phyloP scores from a whole-genome alignment of 2,888 invertebrate species.

The Leptopterna dolabrata region DNA sequence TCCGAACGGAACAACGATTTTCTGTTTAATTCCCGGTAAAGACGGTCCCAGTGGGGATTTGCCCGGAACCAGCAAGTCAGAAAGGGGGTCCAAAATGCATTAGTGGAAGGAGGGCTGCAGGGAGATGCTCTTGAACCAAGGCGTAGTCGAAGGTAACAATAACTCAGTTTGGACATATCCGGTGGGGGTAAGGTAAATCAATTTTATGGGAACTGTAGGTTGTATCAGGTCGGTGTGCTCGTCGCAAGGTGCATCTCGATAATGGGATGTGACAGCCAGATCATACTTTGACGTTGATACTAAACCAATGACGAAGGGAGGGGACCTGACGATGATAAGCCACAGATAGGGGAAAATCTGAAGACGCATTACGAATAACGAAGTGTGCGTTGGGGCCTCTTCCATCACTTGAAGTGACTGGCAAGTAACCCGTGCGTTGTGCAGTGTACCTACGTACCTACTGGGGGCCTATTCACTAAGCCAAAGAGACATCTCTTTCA shows the following conservation, averaged over 20 bases:
- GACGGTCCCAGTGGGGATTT: neutral
- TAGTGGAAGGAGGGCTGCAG: neutral
- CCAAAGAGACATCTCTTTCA: too few species aligned
- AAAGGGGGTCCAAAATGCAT: neutral
- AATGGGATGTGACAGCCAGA: neutral
- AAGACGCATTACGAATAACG: neutral
- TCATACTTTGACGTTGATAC: neutral
- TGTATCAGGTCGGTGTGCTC: neutral
- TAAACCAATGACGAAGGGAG: neutral
- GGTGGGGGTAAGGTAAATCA: neutral
- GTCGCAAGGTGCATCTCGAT: neutral
- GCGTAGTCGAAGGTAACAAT: neutral
- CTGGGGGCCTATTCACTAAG: too few species aligned
- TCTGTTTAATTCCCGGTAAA: conserved; percentile 41
- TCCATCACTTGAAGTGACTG: too few species aligned
- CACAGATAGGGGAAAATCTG: neutral
- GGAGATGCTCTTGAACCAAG: neutral
- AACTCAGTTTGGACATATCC: neutral
- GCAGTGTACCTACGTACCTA: too few species aligned
- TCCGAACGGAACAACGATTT: conserved; percentile 28
- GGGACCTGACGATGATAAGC: too few species aligned
- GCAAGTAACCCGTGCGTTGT: too few species aligned
- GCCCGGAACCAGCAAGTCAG: neutral
- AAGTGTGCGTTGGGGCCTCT: too few species aligned
- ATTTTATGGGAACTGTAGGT: neutral